A percentile compares a stretch with the other conserved stretches of the same genome.
Evolutionary conservation across 2,888 invertebrate species (phyloP).

Genomic region (Dasypogon diadema): DNA sequence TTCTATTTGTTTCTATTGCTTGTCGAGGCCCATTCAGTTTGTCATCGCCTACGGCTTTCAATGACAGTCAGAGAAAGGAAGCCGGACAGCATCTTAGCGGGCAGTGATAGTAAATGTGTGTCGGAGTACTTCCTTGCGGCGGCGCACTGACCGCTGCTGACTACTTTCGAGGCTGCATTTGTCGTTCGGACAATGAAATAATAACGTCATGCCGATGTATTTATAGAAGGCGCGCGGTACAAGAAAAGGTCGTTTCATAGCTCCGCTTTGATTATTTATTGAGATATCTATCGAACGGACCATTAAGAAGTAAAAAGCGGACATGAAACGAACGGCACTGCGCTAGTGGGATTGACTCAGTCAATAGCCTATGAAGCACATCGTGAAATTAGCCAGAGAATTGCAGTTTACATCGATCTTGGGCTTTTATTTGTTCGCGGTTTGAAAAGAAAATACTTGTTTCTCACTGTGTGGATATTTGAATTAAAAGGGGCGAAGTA

Average conservation of each 20-base stretch:
- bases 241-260: background rate
- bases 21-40: slow-evolving; percentile 22
- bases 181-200: background rate
- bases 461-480: no score
- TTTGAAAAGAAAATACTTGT: no score
- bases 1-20: slow-evolving; percentile 29
- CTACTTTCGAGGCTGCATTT: background rate
- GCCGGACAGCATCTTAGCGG: slow-evolving; percentile 20
- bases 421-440: background rate
- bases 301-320: background rate
- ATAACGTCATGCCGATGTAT: background rate
- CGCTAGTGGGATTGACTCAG: background rate
- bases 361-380: background rate
- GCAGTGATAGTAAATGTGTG: slow-evolving; percentile 9
- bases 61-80: slow-evolving; percentile 20
- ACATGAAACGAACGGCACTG: background rate
- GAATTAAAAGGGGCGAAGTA: no score
- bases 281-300: slow-evolving; percentile 16
- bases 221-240: background rate
- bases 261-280: slow-evolving; percentile 20
- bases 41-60: slow-evolving; percentile 40
- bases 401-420: background rate
- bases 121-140: slow-evolving; percentile 38
- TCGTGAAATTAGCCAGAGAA: background rate
- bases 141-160: background rate